Evolutionary conservation across 2,113 vertebrate species (phyloP), one percentile per base, ranked within the genome.

Genomic region (Mus spicilegus): DNA sequence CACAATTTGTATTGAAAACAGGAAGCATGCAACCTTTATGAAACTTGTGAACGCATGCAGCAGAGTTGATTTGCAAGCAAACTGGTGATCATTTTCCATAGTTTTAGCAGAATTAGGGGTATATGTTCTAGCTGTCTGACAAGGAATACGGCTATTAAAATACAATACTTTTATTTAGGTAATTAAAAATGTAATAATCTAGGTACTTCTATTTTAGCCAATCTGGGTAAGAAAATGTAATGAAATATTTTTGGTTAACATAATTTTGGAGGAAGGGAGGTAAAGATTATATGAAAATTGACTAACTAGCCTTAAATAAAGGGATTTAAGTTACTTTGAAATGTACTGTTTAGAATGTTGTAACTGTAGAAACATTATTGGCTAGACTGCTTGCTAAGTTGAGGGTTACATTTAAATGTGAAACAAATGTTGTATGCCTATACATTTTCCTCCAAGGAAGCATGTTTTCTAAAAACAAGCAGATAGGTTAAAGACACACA

Each of bases 31-130:
- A 99, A 95, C 99, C 98, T 98, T 97, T 98, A 99, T 99, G 99
- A 99, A 98, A 99, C 97, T 99, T 97, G 99, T 99, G 98, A 99
- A 99, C 98, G 96, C 99, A 99, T 99, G 99, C 99, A 99, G 99
- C 99, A 99, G 99, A 99, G 99, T 99, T 99, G 99, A 98, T 98
- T 99, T 98, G 98, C 98, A 98, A 99, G 99, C 99, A 99, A 99
- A 98, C 98, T 98, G 98, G 98, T 99, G 98, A 99, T 98, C 81
- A 5, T 98, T 98, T 98, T 99, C 98, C 98, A 98, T 98, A 97
- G 97, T 97, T 98, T 96, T 92, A 96, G 2, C 84, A 69, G 26
- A 89, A 84, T 97, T 81, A 90, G 94, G 97, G 95, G 97, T 58
- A 97, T 97, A 96, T 95, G 97, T 99, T 99, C 98, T 97, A 99